Base-by-base conservation (phyloP, 1,140 invertebrate species). In the Drosophila nasuta region DNA sequence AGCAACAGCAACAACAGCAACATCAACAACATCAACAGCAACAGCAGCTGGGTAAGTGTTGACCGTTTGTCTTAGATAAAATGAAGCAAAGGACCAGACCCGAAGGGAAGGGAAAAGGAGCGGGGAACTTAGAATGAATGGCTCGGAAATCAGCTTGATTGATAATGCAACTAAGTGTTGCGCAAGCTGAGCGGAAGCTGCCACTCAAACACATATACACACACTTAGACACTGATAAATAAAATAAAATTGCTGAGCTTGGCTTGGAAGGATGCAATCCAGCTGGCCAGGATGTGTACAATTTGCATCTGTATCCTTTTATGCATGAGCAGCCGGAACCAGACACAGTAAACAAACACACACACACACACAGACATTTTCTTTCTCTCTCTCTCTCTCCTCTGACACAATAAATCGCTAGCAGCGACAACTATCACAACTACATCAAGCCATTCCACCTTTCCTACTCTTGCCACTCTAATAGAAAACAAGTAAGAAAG, bases 121-220 rank as follows among this genome's bases (percentile, higher is more conserved):
- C 17, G 30, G 41, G 38, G 25, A 15, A 45, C 38, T 5, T 52
- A 66, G 41, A 45, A 56, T 70, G 62, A 65, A 87, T 74, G 75
- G 78, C 70, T 71, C 33, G 73, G 76, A 91, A 82, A 87, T 91
- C 82, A 91, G 82, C 79, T 82, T 91, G 87, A 91, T 91, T 91
- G 87, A 91, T 91, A 91, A 91, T 82, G 72, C 87, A 91, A 85
- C 90, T 91, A 91, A 91, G 83, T 83, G 82, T 71, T 70, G 54
- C 54, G 41, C 54, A 57, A 57, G 54, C 35, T 41, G 54, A 13
- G 51, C 51, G 51, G 51, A 54, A 54, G 17, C 33, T 57, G 33
- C 33, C 10, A 57, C 54, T 41, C 10, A 57, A 7, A 56, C 52
- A 41, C 33, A 56, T 13, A 56, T 15, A 56, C 33, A 56, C 15